These are phyloP conservation scores for Elegia similella DNA, from an alignment of 2,888 invertebrate genomes.

Conservation along the genomic window DNA sequence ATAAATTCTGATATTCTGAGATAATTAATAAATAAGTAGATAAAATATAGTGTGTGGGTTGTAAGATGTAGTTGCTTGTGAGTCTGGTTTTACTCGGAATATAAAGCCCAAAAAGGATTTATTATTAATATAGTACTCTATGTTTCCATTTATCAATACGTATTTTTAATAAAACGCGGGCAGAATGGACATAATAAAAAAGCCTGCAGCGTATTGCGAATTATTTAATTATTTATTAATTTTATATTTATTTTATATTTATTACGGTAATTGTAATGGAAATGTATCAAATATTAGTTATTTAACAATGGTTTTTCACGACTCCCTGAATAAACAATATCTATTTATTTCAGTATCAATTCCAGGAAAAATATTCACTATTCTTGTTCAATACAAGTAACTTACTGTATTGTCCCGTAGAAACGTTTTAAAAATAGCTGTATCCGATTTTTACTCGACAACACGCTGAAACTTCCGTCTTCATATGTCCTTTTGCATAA, in stretches of 20 bases:
- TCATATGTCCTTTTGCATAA: background rate
- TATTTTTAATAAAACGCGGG: background rate
- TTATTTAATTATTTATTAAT: too few relatives aligned
- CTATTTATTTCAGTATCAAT: background rate
- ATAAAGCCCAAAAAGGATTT: background rate
- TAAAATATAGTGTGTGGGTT: too few relatives aligned
- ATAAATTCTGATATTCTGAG: too few relatives aligned
- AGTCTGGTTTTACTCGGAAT: background rate
- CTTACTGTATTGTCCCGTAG: background rate
- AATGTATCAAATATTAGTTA: slow-evolving; percentile 1
- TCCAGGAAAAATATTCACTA: background rate
- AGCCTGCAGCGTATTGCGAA: too few relatives aligned
- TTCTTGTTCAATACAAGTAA: background rate
- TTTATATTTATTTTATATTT: too few relatives aligned
- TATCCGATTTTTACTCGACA: background rate
- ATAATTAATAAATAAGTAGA: too few relatives aligned
- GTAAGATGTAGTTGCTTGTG: background rate
- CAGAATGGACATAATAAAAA: background rate
- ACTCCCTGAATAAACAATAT: background rate
- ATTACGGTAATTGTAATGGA: slow-evolving; percentile 1
- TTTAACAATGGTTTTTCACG: background rate
- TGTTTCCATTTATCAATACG: background rate
- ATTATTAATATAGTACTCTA: background rate
- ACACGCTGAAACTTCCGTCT: background rate
- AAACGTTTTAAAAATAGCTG: background rate